Base-by-base conservation (phyloP, 2,797 vertebrate species). In the Lagodon rhomboides region DNA sequence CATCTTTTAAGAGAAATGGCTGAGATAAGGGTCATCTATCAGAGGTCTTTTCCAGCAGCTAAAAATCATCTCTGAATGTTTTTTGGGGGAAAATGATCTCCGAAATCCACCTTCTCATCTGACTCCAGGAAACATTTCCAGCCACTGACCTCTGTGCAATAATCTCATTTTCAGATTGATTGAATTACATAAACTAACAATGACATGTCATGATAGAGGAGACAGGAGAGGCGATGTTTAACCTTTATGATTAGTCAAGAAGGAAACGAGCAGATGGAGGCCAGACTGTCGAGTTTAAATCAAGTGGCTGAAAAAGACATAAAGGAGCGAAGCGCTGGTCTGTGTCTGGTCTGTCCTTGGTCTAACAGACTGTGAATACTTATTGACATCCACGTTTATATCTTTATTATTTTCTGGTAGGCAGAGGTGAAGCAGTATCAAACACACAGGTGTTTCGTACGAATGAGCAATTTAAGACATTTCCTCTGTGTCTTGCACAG, bases 171-270 rank as follows among this genome's bases (percentile, higher is more conserved):
- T 38, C 34, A 38, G 34, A 38, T 6, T 38, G 34, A 38, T 38
- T 6, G 9, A 38, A 38, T 38, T 38, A 38, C 34, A 55, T 49
- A 61, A 47, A 77, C n/a, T 65, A 30, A 63, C 34, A 41, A 50
- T 58, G 25, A 69, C 68, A 53, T 51, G 22, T 75, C 68, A 38
- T 51, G 5, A 59, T 43, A 49, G 17, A 68, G 17, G 17, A 60
- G 20, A 61, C 53, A 53, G 55, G 47, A 80, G 23, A 34, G 65
- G n/a, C 3, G 12, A 12, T 1, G 7, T 65, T 49, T 69, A 65
- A 82, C 70, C 66, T 80, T 76, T 30, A 10, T 63, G 68, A 71
- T 77, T 60, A 66, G 58, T 77, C 55, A 49, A 51, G 41, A 55
- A 66, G 43, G 22, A 80, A 70, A 54, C 51, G 47, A 82, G 68